Base-by-base conservation (phyloP, 2,888 invertebrate species). In the Eucera pruinosa region DNA sequence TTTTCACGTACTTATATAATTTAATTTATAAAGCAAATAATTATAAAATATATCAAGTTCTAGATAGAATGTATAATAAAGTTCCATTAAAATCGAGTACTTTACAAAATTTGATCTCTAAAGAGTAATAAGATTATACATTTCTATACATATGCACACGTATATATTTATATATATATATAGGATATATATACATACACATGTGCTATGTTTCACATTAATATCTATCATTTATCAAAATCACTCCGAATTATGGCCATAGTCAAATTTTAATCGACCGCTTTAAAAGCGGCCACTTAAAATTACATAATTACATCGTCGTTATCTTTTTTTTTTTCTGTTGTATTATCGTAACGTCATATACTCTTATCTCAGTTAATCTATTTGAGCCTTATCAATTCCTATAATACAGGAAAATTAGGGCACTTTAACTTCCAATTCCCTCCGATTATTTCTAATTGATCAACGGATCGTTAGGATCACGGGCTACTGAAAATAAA, bases 311-410 rank as follows among this genome's bases (percentile, higher is more conserved):
- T 45, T 30, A 67, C 36, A 11, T 58, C 64, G 73, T 61, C 45
- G n/a, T 25, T 23, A 69, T 70, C 50, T 20, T 43, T 43, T 33
- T 65, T n/a, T n/a, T n/a, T n/a, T n/a, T n/a, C n/a, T n/a, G n/a
- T n/a, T 57, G 43, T 76, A 39, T 45, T 50, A 43, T 41, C 43
- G 64, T 60, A 69, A 52, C 50, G 48, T 52, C 60, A 68, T 54
- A 33, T 66, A 62, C 43, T 64, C 57, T 65, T 62, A 62, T 67
- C 18, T 73, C 36, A 52, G 20, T 69, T 73, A 78, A 18, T 45
- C 47, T 80, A 82, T 64, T 80, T 83, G 82, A 83, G 82, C 80
- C 67, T 76, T 52, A 48, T 84, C 82, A 80, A 77, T 72, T 75
- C 71, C 72, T 68, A 80, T 43, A 18, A 80, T 80, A 74, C 57